A percentile compares a stretch with the other conserved stretches of the same genome.
phyloP scores from a whole-genome alignment of 2,888 invertebrate species.

The Alsophila aescularia region DNA sequence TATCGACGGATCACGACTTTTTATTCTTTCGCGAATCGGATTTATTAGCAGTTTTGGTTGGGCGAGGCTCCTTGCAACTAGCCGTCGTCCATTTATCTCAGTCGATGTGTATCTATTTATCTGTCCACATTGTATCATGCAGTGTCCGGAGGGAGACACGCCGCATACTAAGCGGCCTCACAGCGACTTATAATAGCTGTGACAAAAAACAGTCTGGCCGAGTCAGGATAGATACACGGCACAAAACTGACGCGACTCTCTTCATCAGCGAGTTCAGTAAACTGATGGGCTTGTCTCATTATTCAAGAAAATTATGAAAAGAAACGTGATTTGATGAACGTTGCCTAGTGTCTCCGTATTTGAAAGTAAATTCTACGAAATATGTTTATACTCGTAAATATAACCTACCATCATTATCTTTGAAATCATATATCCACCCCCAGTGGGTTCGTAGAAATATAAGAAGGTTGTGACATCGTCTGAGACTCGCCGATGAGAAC shows the following conservation, averaged over 20 bases:
- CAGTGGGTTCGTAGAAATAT: slow-evolving; percentile 9
- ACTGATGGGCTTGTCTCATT: too few relatives aligned
- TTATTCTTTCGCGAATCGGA: slow-evolving; percentile 45
- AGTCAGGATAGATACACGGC: too few relatives aligned
- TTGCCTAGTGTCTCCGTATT: background rate
- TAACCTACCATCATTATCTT: slow-evolving; percentile 4
- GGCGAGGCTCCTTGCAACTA: slow-evolving; percentile 39
- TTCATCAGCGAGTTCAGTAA: slow-evolving; percentile 44
- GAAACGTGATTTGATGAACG: background rate
- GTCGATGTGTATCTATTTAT: slow-evolving; percentile 53
- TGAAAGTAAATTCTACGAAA: background rate
- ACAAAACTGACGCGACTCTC: slow-evolving; percentile 49
- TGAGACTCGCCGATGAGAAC: slow-evolving; percentile 3
- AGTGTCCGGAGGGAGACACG: slow-evolving; percentile 51
- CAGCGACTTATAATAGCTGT: slow-evolving; percentile 63
- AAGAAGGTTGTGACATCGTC: slow-evolving; percentile 34
- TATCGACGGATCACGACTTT: slow-evolving; percentile 50
- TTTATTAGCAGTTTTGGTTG: slow-evolving; percentile 49
- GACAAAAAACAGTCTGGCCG: slow-evolving; percentile 62
- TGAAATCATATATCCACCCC: slow-evolving; percentile 11
- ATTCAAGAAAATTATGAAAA: too few relatives aligned
- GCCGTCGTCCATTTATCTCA: slow-evolving; percentile 55
- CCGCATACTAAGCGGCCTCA: slow-evolving; percentile 66
- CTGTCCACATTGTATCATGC: slow-evolving; percentile 61
- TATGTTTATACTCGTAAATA: background rate